Percentiles rank a stretch among this genome's conserved stretches.
Evolutionary conservation across 2,888 invertebrate species (phyloP).

Genomic region (Cheilosia vernalis): DNA sequence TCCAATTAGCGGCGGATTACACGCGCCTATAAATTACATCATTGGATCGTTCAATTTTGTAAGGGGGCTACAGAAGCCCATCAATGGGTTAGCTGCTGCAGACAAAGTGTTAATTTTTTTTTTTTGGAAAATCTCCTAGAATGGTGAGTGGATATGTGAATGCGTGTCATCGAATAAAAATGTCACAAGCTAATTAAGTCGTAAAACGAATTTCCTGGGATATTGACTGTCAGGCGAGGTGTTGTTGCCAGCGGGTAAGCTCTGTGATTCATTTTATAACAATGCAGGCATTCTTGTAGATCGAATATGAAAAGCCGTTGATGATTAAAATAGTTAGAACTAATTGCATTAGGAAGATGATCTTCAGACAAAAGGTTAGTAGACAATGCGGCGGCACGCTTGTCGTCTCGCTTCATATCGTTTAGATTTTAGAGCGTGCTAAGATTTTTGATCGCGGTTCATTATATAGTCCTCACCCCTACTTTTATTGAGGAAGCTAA

Average conservation of each 20-base stretch:
- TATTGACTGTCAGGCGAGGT: not conserved
- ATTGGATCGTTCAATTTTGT: constrained; percentile 3
- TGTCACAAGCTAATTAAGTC: constrained; percentile 61
- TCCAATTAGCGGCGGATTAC: constrained; percentile 67
- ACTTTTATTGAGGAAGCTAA: constrained; percentile 15
- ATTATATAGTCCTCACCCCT: not conserved
- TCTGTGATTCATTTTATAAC: constrained; percentile 29
- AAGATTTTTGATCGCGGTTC: not conserved
- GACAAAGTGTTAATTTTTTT: constrained; percentile 37
- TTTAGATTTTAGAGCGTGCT: not conserved
- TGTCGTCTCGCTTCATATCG: not conserved
- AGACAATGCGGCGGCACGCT: not conserved
- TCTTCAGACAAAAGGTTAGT: not conserved
- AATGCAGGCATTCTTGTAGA: not conserved
- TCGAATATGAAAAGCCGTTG: constrained; percentile 10
- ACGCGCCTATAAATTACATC: constrained; percentile 49
- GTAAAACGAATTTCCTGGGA: constrained; percentile 32
- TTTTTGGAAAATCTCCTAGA: not conserved
- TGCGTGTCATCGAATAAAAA: constrained; percentile 51
- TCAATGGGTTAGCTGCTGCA: not conserved
- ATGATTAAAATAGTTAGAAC: constrained; percentile 5
- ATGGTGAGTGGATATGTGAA: not conserved
- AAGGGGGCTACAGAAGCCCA: not conserved
- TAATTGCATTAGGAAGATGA: constrained; percentile 8
- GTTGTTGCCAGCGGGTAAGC: not conserved